Evolutionary conservation across 2,888 invertebrate species (phyloP).

Genomic region (Scrobipalpa atriplicella): DNA sequence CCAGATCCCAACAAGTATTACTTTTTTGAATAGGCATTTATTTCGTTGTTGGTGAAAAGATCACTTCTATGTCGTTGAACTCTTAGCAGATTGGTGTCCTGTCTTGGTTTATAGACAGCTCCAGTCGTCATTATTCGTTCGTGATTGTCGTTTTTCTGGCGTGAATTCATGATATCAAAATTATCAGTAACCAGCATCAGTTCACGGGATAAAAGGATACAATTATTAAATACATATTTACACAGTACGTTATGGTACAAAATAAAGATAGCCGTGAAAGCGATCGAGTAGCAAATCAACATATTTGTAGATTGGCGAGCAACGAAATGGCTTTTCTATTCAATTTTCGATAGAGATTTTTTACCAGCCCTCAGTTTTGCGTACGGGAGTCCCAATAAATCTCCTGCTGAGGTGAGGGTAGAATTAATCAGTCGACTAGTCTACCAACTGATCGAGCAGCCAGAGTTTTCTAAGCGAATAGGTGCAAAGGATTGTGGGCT

Average conservation of each 20-base stretch:
- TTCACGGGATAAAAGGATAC: no score
- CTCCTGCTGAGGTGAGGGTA: slow-evolving; percentile 80
- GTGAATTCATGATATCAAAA: no score
- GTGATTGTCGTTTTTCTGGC: no score
- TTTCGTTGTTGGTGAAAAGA: no score
- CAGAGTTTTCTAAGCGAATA: slow-evolving; percentile 32
- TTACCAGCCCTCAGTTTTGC: slow-evolving; percentile 81
- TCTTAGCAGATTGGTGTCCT: no score
- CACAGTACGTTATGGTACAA: slow-evolving; percentile 58
- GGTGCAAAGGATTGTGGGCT: slow-evolving; percentile 52
- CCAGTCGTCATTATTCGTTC: no score
- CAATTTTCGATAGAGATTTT: slow-evolving; percentile 83
- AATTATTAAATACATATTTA: background rate
- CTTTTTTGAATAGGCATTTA: no score
- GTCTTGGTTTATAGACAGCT: no score
- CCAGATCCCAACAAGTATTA: no score
- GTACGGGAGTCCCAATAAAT: slow-evolving; percentile 82
- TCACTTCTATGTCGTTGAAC: no score
- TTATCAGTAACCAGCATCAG: no score
- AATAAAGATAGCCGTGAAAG: slow-evolving; percentile 72
- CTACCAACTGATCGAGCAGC: slow-evolving; percentile 50
- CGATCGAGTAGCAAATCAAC: slow-evolving; percentile 66
- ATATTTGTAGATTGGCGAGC: slow-evolving; percentile 59
- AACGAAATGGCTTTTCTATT: slow-evolving; percentile 81
- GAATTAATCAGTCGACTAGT: slow-evolving; percentile 68